Percentiles rank a stretch among this genome's conserved stretches.
These are phyloP conservation scores for Dendronephthya gigantea DNA, from an alignment of 64 coral and sea anemone genomes.

Conservation along the genomic window DNA sequence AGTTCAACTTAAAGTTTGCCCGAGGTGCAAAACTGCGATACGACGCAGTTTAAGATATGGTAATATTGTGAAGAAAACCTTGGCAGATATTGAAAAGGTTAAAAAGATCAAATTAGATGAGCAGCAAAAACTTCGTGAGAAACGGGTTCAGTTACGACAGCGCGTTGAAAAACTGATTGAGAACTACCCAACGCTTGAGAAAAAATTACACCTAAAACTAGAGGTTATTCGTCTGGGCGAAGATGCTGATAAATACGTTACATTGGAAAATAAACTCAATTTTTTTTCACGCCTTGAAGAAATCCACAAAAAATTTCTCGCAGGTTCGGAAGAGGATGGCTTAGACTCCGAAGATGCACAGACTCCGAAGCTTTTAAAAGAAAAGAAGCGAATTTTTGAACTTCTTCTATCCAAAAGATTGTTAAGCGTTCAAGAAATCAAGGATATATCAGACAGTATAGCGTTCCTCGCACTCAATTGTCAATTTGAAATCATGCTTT, in stretches of 20 bases:
- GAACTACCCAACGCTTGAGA: neutral
- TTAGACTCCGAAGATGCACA: neutral
- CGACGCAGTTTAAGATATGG: slow-evolving; percentile 56
- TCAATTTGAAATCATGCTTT: neutral
- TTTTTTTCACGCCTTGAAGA: neutral
- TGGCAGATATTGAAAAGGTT: slow-evolving; percentile 53
- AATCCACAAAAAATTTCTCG: neutral
- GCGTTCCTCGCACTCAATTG: neutral
- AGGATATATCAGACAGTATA: neutral
- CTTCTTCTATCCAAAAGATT: neutral
- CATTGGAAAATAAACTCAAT: neutral
- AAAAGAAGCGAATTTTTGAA: neutral
- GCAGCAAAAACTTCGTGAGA: neutral
- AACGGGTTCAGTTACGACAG: neutral
- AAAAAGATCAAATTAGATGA: slow-evolving; percentile 16
- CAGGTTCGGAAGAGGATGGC: neutral
- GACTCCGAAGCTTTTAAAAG: neutral
- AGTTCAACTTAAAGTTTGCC: slow-evolving; percentile 64
- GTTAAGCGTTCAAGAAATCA: neutral
- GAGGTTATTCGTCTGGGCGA: neutral
- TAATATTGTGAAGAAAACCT: slow-evolving; percentile 56
- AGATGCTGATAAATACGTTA: neutral
- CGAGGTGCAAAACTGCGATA: slow-evolving; percentile 44
- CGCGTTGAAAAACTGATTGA: neutral
- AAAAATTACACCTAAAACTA: neutral